These are phyloP conservation scores for Agrochola macilenta DNA, from an alignment of 2,888 invertebrate species.

Conservation along the genomic window DNA sequence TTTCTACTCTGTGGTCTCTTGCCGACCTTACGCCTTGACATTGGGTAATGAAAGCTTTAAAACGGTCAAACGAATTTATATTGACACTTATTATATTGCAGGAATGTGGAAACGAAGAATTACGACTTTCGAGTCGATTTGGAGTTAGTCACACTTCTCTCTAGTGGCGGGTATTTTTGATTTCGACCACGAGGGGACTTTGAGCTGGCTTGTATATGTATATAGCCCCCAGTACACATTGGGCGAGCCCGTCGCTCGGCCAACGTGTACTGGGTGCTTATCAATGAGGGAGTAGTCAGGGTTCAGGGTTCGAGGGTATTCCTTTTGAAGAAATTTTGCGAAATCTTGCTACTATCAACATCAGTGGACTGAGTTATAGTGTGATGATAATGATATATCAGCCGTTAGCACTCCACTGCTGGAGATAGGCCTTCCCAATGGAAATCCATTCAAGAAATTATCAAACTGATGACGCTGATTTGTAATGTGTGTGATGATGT, in stretches of 20 bases:
- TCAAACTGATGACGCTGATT: not conserved
- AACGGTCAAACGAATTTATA: slow-evolving; percentile 32
- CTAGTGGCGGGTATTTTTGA: slow-evolving; percentile 24
- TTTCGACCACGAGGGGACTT: slow-evolving; percentile 20
- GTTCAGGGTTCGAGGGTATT: slow-evolving; percentile 28
- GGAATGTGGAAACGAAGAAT: slow-evolving; percentile 45
- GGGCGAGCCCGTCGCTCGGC: too few species aligned
- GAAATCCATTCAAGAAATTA: not conserved
- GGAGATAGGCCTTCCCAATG: not conserved
- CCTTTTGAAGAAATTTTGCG: not conserved
- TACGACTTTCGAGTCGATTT: slow-evolving; percentile 17
- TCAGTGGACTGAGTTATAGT: too few species aligned
- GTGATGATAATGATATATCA: not conserved
- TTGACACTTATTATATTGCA: slow-evolving; percentile 27
- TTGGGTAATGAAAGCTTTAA: slow-evolving; percentile 33
- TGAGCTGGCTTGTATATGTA: slow-evolving; percentile 16
- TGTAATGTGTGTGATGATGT: not conserved
- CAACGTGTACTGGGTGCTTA: too few species aligned
- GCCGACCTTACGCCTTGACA: slow-evolving; percentile 36
- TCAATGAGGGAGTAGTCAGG: not conserved
- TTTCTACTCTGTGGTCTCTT: not conserved
- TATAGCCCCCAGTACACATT: too few species aligned
- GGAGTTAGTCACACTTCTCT: slow-evolving; percentile 36
- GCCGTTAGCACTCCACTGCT: not conserved
- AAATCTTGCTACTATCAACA: not conserved